phyloP scores from a whole-genome alignment of 2,113 vertebrate species.

The Turdus rufiventris region DNA sequence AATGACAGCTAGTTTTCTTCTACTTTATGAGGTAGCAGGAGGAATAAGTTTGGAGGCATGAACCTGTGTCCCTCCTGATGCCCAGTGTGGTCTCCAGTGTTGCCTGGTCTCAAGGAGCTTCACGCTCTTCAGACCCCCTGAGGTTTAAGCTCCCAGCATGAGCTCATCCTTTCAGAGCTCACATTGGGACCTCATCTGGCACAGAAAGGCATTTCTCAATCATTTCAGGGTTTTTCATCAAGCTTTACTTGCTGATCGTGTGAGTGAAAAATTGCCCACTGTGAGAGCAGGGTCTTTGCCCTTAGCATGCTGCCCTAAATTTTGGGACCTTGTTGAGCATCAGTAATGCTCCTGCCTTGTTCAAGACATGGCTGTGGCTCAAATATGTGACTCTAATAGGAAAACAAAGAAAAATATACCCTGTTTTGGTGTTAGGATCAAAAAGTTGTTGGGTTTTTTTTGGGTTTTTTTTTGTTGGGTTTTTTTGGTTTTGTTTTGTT shows the following conservation, averaged over 20 bases:
- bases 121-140: not conserved
- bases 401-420: not conserved
- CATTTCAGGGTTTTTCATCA: not conserved
- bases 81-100: accelerated
- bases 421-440: not conserved
- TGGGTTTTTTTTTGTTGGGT: no score
- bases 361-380: not conserved
- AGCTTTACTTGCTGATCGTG: accelerated
- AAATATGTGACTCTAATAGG: not conserved
- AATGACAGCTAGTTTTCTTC: not conserved
- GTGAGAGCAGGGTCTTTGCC: not conserved
- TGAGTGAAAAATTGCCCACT: not conserved
- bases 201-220: not conserved
- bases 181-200: not conserved
- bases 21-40: not conserved
- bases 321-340: not conserved
- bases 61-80: not conserved
- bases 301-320: not conserved
- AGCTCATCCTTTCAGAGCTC: not conserved
- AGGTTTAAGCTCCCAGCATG: not conserved
- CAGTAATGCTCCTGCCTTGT: not conserved
- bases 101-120: not conserved
- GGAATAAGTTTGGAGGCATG: not conserved
- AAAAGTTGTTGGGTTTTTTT: not conserved
- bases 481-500: not conserved